Percentiles rank a stretch among this genome's conserved stretches.
Evolutionary conservation across 2,888 invertebrate genomes (phyloP).

Genomic region (Notodonta ziczac): DNA sequence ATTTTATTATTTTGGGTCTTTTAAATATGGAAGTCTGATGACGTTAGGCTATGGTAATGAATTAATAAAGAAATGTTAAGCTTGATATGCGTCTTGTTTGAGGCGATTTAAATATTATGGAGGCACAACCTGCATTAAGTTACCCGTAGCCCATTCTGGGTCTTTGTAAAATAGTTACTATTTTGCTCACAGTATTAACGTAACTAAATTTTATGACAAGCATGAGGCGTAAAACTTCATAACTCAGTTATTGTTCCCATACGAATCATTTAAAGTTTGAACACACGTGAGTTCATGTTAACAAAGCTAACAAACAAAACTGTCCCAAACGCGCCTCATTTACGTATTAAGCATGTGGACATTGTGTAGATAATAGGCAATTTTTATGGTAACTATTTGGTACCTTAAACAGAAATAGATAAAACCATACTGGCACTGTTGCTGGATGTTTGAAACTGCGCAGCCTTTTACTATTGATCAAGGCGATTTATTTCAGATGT

Average conservation of each 20-base stretch:
- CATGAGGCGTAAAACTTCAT: constrained; percentile 3
- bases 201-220: not conserved
- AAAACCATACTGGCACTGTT: constrained; percentile 9
- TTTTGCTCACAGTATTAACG: not conserved
- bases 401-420: constrained; percentile 19
- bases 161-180: not conserved
- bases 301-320: constrained; percentile 3
- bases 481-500: constrained; percentile 65
- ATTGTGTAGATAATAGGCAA: constrained; percentile 8
- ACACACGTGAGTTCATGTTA: not conserved
- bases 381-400: constrained; percentile 14
- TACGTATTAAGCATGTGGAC: constrained; percentile 17
- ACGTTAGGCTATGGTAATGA: too few relatives aligned
- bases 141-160: too few relatives aligned
- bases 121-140: too few relatives aligned
- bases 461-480: constrained; percentile 56
- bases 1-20: not conserved
- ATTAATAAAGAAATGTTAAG: too few relatives aligned
- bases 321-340: constrained; percentile 11
- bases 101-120: too few relatives aligned
- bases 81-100: too few relatives aligned
- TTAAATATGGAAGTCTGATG: not conserved
- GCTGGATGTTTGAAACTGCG: constrained; percentile 2
- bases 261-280: not conserved
- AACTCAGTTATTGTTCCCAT: not conserved